Conservation (phyloP, 1,140 invertebrate genomes). For the Brachionus asplanchnoidis region DNA sequence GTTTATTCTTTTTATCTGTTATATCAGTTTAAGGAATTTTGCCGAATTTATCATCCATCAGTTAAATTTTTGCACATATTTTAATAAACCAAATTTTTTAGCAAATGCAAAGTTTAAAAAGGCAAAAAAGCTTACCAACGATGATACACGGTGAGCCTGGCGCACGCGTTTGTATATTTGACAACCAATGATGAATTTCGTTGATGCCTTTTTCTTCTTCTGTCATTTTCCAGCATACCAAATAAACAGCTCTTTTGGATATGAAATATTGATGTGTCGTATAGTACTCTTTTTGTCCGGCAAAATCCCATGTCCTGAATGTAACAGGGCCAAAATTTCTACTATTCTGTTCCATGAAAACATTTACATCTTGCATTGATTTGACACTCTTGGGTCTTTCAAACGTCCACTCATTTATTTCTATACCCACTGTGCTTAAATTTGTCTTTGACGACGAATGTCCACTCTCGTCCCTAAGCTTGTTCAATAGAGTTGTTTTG, state of each 20-base stretch:
- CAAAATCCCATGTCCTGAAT: constrained; percentile 99
- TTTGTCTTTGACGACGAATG: neutral
- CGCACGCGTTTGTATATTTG: constrained; percentile 74
- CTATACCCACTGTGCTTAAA: constrained; percentile 49
- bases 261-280: constrained; percentile 97
- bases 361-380: neutral
- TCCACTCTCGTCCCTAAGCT: constrained; percentile 73
- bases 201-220: constrained; percentile 85
- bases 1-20: too few relatives aligned
- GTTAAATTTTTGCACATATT: neutral
- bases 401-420: constrained; percentile 38
- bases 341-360: neutral
- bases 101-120: too few relatives aligned
- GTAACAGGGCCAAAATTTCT: constrained; percentile 69
- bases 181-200: constrained; percentile 86
- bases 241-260: constrained; percentile 85
- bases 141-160: constrained; percentile 43
- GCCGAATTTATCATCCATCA: too few relatives aligned
- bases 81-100: too few relatives aligned
- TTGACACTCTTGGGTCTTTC: constrained; percentile 18
- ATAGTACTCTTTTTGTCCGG: constrained; percentile 71
- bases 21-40: too few relatives aligned
- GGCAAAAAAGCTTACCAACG: constrained; percentile 25
- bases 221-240: constrained; percentile 89
- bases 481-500: constrained; percentile 84